A percentile compares a stretch with the other conserved stretches of the same genome.
Evolutionary conservation across 1,140 invertebrate genomes (phyloP).

Genomic region (Cotesia glomerata): DNA sequence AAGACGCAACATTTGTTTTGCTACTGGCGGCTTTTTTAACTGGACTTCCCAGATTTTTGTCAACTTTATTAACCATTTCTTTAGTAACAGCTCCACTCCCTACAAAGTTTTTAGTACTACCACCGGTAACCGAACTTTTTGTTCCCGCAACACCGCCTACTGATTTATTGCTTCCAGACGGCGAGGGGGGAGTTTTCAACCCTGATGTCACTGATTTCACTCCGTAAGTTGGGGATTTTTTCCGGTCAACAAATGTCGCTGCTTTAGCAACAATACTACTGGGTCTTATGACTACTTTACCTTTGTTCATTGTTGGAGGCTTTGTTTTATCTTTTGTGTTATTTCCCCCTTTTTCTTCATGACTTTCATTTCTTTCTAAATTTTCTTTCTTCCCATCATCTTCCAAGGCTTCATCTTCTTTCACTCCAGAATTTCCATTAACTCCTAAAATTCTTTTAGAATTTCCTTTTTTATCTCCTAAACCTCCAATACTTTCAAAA

Average conservation of each 20-base stretch:
- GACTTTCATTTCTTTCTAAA: no score
- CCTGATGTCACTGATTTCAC: constrained; percentile 47
- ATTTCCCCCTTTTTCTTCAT: constrained; percentile 30
- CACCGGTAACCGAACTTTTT: no score
- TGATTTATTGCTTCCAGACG: no score
- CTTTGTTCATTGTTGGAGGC: constrained; percentile 27
- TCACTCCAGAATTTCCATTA: no score
- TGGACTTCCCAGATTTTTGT: constrained; percentile 44
- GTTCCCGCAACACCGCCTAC: no score
- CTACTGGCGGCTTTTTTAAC: constrained; percentile 58
- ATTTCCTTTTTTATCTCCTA: no score
- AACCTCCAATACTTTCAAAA: no score
- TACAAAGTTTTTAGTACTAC: no score
- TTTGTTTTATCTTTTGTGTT: constrained; percentile 38
- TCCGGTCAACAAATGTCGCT: constrained; percentile 44
- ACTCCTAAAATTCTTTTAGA: no score
- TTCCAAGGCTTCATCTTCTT: no score
- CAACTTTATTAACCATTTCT: constrained; percentile 44
- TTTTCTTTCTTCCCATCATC: no score
- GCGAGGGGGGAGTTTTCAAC: constrained; percentile 26
- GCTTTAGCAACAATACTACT: constrained; percentile 41
- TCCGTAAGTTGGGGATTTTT: constrained; percentile 45
- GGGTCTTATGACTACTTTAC: constrained; percentile 42
- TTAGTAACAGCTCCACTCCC: no score
- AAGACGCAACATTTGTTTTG: constrained; percentile 73